A percentile compares a stretch with the other conserved stretches of the same genome.
These are phyloP conservation scores for Drosophila orena DNA, from an alignment of 1,140 invertebrate species.

Conservation along the genomic window DNA sequence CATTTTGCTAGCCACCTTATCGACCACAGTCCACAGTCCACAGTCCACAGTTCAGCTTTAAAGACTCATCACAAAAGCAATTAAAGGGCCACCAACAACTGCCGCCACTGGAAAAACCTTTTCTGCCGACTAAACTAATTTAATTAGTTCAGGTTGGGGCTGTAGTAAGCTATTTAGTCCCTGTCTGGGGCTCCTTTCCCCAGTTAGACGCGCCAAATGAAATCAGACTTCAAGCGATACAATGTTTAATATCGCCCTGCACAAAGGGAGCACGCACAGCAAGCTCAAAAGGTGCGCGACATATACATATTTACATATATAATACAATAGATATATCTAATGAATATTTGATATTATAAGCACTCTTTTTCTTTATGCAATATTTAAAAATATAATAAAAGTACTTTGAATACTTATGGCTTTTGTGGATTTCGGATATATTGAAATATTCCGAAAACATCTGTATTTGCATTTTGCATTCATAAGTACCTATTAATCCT, in stretches of 20 bases:
- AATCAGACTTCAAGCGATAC: slow-evolving; percentile 65
- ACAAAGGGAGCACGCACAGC: slow-evolving; percentile 20
- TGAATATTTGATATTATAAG: too few relatives aligned
- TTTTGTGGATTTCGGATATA: too few relatives aligned
- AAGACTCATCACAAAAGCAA: slow-evolving; percentile 48
- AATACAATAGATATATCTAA: too few relatives aligned
- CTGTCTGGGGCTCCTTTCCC: slow-evolving; percentile 38
- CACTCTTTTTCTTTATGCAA: too few relatives aligned
- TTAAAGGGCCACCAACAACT: slow-evolving; percentile 46
- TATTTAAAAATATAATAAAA: too few relatives aligned
- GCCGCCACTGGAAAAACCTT: slow-evolving; percentile 42
- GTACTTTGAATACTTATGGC: too few relatives aligned
- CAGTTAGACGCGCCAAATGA: slow-evolving; percentile 59
- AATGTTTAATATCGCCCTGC: slow-evolving; percentile 56
- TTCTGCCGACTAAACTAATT: slow-evolving; percentile 64
- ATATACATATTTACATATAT: too few relatives aligned
- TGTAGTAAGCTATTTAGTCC: slow-evolving; percentile 24
- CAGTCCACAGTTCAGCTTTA: slow-evolving; percentile 36
- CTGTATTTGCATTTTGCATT: too few relatives aligned
- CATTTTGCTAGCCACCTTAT: slow-evolving; percentile 43
- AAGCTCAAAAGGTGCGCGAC: slow-evolving; percentile 23
- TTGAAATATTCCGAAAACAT: too few relatives aligned
- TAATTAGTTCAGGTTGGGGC: slow-evolving; percentile 59
- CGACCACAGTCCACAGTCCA: slow-evolving; percentile 5
- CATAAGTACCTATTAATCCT: neutral